These are phyloP conservation scores for Lamproptera curius DNA, from an alignment of 2,888 invertebrate species.

Conservation along the genomic window DNA sequence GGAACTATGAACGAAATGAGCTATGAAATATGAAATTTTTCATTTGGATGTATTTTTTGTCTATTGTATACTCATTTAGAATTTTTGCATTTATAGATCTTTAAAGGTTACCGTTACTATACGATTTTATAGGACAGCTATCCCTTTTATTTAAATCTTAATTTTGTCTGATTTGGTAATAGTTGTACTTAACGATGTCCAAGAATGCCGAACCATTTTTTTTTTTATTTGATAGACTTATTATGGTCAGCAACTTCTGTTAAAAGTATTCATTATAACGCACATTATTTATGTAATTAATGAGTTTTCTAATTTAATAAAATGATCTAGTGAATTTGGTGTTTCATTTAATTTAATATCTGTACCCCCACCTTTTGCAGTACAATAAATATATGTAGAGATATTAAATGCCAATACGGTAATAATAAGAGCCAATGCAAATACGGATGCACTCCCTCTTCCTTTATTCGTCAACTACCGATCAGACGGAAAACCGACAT, in stretches of 20 bases:
- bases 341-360: conserved; percentile 1
- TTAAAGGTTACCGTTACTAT: conserved; percentile 56
- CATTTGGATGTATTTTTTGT: conserved; percentile 72
- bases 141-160: conserved; percentile 37
- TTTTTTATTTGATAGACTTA: conserved; percentile 45
- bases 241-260: conserved; percentile 45
- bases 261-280: conserved; percentile 59
- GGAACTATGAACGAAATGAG: conserved; percentile 66
- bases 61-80: conserved; percentile 70
- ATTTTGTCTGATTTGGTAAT: conserved; percentile 39
- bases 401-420: too few relatives aligned
- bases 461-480: too few relatives aligned
- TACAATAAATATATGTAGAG: too few relatives aligned
- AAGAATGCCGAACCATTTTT: conserved; percentile 56
- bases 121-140: conserved; percentile 57
- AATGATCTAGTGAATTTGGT: conserved; percentile 57
- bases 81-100: conserved; percentile 76
- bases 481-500: too few relatives aligned
- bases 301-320: conserved; percentile 72
- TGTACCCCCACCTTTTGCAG: too few relatives aligned
- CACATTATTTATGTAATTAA: conserved; percentile 73
- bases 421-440: too few relatives aligned
- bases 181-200: conserved; percentile 69
- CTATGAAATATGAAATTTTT: conserved; percentile 53
- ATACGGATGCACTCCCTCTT: too few relatives aligned